Evolutionary conservation across 2,797 vertebrate species (phyloP).

Genomic region (Babyrousa celebensis): DNA sequence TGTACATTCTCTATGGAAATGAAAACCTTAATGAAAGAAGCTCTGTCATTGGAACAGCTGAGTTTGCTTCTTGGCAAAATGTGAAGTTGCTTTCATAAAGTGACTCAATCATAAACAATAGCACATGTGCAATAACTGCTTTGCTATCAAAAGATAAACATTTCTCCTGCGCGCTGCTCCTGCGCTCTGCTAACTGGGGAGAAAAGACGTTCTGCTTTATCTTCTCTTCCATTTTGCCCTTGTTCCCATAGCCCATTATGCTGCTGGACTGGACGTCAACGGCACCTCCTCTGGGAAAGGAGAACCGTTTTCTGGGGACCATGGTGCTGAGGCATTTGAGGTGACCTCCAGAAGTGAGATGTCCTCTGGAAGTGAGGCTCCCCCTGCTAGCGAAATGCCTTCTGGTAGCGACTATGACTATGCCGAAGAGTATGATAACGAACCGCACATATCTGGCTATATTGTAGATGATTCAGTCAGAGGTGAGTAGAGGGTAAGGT

Average conservation of each 20-base stretch:
- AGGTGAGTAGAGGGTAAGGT: conserved; percentile 85
- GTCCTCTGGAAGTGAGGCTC: neutral
- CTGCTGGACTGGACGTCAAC: conserved; percentile 71
- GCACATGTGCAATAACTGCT: conserved; percentile 45
- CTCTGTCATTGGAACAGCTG: conserved; percentile 64
- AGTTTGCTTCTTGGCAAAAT: conserved; percentile 68
- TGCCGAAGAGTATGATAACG: conserved; percentile 87
- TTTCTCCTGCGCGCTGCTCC: neutral
- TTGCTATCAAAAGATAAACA: conserved; percentile 69
- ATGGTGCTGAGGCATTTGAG: conserved; percentile 36
- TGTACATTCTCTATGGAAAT: conserved; percentile 23
- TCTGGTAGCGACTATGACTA: conserved; percentile 86
- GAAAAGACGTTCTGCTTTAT: neutral
- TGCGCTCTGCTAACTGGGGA: neutral
- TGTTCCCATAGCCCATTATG: conserved; percentile 64
- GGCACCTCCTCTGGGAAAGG: conserved; percentile 78
- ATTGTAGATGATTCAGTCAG: conserved; percentile 85
- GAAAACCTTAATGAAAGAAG: conserved; percentile 42
- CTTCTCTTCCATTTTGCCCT: neutral
- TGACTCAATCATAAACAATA: conserved; percentile 76
- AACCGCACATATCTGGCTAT: conserved; percentile 85
- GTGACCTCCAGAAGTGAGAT: neutral
- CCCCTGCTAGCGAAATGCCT: conserved; percentile 62
- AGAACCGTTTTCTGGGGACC: neutral
- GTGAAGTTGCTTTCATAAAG: conserved; percentile 66